phyloP scores from a whole-genome alignment of 2,113 vertebrate species.

The Notechis scutatus region DNA sequence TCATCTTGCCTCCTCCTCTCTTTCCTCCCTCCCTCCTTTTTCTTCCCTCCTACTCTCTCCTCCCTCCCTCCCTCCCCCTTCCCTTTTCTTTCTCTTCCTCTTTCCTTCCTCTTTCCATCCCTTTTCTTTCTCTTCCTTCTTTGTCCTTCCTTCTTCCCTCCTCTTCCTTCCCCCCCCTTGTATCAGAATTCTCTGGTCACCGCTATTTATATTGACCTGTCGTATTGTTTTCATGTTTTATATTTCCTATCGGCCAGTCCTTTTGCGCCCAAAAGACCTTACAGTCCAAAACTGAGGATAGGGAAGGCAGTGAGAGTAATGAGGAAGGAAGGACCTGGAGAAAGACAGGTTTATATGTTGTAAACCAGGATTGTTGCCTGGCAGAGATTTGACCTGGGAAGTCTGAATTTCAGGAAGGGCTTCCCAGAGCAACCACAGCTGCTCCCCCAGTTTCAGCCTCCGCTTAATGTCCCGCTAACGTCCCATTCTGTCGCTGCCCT shows the following conservation, averaged over 20 bases:
- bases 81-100: no score
- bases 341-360: background rate
- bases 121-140: no score
- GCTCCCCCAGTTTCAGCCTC: background rate
- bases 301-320: background rate
- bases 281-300: background rate
- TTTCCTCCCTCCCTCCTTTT: background rate
- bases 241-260: background rate
- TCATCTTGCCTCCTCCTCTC: no score
- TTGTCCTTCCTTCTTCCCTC: no score
- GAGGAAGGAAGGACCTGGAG: background rate
- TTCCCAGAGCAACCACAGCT: background rate
- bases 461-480: background rate
- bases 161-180: no score
- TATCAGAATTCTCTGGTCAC: background rate
- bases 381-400: background rate
- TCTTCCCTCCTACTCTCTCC: no score
- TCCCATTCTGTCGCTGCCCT: background rate
- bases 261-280: background rate
- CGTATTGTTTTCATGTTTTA: background rate
- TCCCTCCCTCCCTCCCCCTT: no score
- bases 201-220: background rate
- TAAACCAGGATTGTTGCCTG: background rate
- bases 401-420: background rate
- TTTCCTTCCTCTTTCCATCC: no score